These are phyloP conservation scores for Conops quadrifasciatus DNA, from an alignment of 2,888 invertebrate genomes.

Conservation along the genomic window DNA sequence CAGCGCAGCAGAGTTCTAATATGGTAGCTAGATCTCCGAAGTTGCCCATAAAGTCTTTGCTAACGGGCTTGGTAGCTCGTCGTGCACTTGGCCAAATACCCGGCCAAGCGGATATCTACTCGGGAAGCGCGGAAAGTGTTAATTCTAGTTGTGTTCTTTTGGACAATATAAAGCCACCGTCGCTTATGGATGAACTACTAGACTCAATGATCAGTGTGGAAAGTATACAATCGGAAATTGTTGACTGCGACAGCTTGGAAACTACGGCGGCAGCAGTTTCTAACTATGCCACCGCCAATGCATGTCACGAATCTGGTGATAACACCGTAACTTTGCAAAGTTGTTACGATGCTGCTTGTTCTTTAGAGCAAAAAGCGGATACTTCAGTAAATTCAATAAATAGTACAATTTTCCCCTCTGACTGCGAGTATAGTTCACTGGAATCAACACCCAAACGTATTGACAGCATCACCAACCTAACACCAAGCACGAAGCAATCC, in stretches of 20 bases:
- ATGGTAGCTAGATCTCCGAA: conserved; percentile 62
- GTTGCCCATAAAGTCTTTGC: conserved; percentile 75
- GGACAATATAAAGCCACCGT: conserved; percentile 85
- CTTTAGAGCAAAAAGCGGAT: conserved; percentile 51
- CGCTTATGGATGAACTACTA: conserved; percentile 77
- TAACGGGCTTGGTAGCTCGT: conserved; percentile 75
- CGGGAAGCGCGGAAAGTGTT: conserved; percentile 73
- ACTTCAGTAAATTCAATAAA: conserved; percentile 69
- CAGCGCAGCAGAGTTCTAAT: conserved; percentile 51
- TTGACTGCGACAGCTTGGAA: conserved; percentile 69
- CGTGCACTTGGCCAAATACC: conserved; percentile 70
- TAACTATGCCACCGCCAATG: conserved; percentile 67
- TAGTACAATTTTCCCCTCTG: conserved; percentile 70
- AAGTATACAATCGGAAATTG: conserved; percentile 82
- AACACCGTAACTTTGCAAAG: conserved; percentile 69
- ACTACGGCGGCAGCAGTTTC: conserved; percentile 61
- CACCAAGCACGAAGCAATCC: conserved; percentile 52
- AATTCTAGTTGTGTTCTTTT: conserved; percentile 73
- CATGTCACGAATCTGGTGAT: conserved; percentile 63
- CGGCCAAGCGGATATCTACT: no score
- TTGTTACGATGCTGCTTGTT: conserved; percentile 66
- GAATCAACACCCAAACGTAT: conserved; percentile 75
- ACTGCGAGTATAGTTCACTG: conserved; percentile 76
- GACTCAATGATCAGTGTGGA: conserved; percentile 88
- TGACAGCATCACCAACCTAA: conserved; percentile 65